These are phyloP conservation scores for Empis livida DNA, from an alignment of 2,888 invertebrate species.

Conservation along the genomic window DNA sequence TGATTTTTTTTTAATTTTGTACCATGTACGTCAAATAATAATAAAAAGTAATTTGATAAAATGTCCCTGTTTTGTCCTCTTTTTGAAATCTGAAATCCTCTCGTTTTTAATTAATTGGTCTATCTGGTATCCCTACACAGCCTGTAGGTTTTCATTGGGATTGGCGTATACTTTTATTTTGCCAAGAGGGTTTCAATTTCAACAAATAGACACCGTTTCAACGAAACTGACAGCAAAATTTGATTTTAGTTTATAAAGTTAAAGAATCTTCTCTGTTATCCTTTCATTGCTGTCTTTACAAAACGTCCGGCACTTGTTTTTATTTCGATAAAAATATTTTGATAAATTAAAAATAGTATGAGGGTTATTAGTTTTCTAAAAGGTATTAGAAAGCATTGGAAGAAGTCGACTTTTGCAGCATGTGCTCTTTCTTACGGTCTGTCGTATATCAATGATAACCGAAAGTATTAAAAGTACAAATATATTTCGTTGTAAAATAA, in stretches of 20 bases:
- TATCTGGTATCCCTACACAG: background rate
- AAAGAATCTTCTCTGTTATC: too few species aligned
- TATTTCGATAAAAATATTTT: too few species aligned
- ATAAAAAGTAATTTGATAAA: background rate
- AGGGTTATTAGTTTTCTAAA: background rate
- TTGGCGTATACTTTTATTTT: too few species aligned
- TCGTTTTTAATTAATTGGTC: background rate
- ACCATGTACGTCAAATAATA: background rate
- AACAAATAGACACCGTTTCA: too few species aligned
- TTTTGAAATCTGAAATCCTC: background rate
- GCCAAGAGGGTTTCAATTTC: too few species aligned
- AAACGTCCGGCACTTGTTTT: too few species aligned
- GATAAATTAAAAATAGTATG: too few species aligned
- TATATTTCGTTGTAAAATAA: constrained; percentile 1
- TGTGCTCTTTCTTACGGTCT: constrained; percentile 55
- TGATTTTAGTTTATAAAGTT: too few species aligned
- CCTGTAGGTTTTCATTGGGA: too few species aligned
- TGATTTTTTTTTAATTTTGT: constrained; percentile 1
- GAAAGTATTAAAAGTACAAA: constrained; percentile 47
- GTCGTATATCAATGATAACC: constrained; percentile 53
- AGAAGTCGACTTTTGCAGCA: constrained; percentile 65
- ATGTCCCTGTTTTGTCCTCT: background rate
- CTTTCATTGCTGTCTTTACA: too few species aligned
- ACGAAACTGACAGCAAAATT: too few species aligned
- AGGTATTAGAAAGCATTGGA: constrained; percentile 54